Base-by-base conservation (phyloP, 2,797 vertebrate genomes). In the Notoglanidium macrostoma region DNA sequence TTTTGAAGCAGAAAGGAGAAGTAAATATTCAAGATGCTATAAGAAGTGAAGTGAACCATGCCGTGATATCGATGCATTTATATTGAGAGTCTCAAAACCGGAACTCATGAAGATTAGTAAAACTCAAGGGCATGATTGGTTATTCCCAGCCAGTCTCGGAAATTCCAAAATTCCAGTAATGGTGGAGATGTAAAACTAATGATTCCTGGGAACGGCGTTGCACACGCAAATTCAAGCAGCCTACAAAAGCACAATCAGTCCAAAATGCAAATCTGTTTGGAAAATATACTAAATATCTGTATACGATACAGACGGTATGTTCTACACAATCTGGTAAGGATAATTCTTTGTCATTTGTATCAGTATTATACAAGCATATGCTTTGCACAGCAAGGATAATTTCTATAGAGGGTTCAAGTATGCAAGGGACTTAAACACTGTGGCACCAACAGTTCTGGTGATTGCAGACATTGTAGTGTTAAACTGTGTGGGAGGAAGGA, bases 91-190 rank as follows among this genome's bases (percentile, higher is more conserved):
- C 15, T 12, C 40, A 55, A 17, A 65, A 57, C 63, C 21, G 35
- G 90, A 93, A 57, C 90, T 92, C 93, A 90, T 90, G 94, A 92
- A 92, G 91, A 94, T 92, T 90, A 91, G 92, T 89, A 90, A 93
- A 90, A 91, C 90, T 88, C 85, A 90, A 83, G 90, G 32, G 89
- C 89, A 92, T 93, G 92, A 92, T 93, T 94, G 94, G 93, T 93
- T 94, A 91, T 92, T 93, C 92, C 91, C 89, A 92, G 94, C 93
- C 93, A 94, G 93, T 93, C 94, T 93, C 93, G 95, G 94, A 94
- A 94, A 95, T 94, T 92, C 94, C 90, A 93, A 93, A 49, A 93
- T 94, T 95, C 94, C 94, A 85, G 87, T 93, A 92, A 91, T 92
- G 83, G 91, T 90, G 88, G 57, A 51, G 21, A 81, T 55, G 78